Conservation (phyloP, 2,888 invertebrate species). For the Pristionchus entomophagus region DNA sequence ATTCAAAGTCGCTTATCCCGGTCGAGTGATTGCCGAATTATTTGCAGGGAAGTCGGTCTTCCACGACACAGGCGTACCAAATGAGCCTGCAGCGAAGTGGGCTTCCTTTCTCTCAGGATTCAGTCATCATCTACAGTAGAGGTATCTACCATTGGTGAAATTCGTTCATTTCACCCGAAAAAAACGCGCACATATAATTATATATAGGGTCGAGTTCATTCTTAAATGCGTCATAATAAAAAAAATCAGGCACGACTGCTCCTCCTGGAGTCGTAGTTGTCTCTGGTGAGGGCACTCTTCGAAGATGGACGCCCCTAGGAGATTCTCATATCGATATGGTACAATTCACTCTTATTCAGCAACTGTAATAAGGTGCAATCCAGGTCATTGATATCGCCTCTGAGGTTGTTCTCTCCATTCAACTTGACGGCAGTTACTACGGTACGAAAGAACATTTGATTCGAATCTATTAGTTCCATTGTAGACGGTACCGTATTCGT, state of each 20-base stretch:
- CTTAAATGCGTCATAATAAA: too few relatives aligned
- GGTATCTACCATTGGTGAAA: background rate
- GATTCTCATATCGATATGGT: constrained; percentile 45
- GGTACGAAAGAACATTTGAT: background rate
- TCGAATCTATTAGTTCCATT: background rate
- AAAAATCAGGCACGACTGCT: background rate
- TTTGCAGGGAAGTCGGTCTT: constrained; percentile 33
- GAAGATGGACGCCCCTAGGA: constrained; percentile 22
- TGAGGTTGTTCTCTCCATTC: constrained; percentile 43
- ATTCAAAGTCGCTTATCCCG: background rate
- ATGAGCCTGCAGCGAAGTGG: constrained; percentile 40
- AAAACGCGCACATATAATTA: background rate
- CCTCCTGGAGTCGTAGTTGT: constrained; percentile 18
- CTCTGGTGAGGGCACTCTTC: constrained; percentile 41
- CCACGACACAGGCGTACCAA: background rate
- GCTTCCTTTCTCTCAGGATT: constrained; percentile 40
- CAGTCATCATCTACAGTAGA: constrained; percentile 33
- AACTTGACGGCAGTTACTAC: background rate
- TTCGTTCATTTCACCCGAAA: background rate
- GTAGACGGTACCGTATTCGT: constrained; percentile 6
- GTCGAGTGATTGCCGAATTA: background rate
- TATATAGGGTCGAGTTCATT: too few relatives aligned
- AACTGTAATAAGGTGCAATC: too few relatives aligned
- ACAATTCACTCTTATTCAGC: background rate
- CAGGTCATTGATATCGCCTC: constrained; percentile 38